Percentiles rank a stretch among this genome's conserved stretches.
Conservation (phyloP, 2,797 vertebrate species). For the Protosalanx chinensis region DNA sequence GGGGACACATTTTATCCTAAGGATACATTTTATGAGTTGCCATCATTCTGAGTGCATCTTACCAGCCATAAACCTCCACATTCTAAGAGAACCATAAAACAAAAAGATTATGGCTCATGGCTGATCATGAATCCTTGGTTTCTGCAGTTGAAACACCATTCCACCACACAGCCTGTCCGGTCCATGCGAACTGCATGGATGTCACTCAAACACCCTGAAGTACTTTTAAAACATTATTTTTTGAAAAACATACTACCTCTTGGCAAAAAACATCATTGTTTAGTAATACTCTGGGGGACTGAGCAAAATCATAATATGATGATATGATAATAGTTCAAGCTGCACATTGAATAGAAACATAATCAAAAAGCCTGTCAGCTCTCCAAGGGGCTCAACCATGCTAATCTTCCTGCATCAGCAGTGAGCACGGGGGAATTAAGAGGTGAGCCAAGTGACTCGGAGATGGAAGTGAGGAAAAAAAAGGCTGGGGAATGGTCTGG, state of each 20-base stretch:
- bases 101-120: no score
- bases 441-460: not conserved
- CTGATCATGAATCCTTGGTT: no score
- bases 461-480: conserved; percentile 15
- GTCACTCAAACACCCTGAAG: conserved; percentile 45
- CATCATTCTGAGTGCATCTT: conserved; percentile 1
- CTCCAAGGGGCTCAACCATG: conserved; percentile 52
- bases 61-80: no score
- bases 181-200: conserved; percentile 12
- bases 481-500: not conserved
- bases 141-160: no score
- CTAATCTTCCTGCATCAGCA: conserved; percentile 41
- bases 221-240: conserved; percentile 46
- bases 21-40: conserved; percentile 37
- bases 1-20: conserved; percentile 26
- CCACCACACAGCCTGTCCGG: not conserved
- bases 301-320: conserved; percentile 45
- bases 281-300: conserved; percentile 44
- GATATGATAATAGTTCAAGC: conserved; percentile 58
- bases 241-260: conserved; percentile 63
- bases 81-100: no score
- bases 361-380: conserved; percentile 39
- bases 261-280: conserved; percentile 50
- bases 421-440: no score
- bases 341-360: conserved; percentile 52